Conservation (phyloP, 2,113 vertebrate species). For the Amphilophus citrinellus region DNA sequence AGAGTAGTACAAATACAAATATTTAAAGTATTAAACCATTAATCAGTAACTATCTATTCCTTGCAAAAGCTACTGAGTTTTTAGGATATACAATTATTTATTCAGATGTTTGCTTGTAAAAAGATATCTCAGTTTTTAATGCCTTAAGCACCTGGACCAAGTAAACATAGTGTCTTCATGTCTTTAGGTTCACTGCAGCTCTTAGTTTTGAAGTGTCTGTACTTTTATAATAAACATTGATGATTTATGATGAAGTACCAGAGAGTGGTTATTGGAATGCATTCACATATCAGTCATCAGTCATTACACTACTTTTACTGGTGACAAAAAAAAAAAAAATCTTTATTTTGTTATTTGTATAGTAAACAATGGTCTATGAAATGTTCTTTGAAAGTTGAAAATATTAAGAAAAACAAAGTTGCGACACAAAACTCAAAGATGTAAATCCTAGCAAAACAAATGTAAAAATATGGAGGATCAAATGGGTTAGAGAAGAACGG, state of each 20-base stretch:
- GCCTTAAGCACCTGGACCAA: neutral
- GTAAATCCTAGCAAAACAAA: slow-evolving; percentile 32
- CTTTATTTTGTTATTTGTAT: neutral
- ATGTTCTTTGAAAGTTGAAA: too few relatives aligned
- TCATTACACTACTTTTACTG: neutral
- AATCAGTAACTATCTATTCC: neutral
- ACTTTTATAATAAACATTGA: neutral
- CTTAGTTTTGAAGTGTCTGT: neutral
- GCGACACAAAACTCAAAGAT: slow-evolving; percentile 4
- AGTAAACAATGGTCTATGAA: too few relatives aligned
- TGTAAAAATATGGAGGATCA: slow-evolving; percentile 32
- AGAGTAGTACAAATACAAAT: neutral
- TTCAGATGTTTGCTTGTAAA: neutral
- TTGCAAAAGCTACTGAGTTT: neutral
- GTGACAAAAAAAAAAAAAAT: neutral
- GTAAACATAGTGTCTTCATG: neutral
- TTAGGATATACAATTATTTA: neutral
- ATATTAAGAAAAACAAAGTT: neutral
- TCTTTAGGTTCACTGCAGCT: neutral
- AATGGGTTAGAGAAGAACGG: slow-evolving; percentile 7
- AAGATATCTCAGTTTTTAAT: neutral
- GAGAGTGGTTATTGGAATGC: neutral
- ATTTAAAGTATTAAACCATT: neutral
- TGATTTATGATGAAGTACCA: neutral
- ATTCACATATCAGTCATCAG: neutral